These are phyloP conservation scores for Rousettus madagascariensis DNA, from an alignment of 2,797 vertebrate genomes.

Conservation along the genomic window DNA sequence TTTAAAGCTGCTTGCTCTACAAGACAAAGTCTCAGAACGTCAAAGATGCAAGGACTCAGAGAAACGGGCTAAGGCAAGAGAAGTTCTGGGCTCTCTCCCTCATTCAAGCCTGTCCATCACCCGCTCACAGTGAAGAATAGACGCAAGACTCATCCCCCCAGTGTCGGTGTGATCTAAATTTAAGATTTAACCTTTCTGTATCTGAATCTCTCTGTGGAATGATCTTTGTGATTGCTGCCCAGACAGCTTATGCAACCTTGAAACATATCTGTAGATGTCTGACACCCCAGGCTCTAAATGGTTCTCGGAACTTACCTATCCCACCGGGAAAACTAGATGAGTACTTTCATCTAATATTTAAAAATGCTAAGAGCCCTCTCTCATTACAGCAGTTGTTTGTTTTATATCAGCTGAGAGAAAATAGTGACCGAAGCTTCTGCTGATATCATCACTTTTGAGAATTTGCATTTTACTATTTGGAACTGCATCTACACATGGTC, in stretches of 20 bases:
- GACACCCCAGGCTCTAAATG: not conserved
- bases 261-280: not conserved
- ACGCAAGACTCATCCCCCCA: not conserved
- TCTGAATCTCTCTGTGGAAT: not conserved
- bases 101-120: not conserved
- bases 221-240: not conserved
- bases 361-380: not conserved
- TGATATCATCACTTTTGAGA: not conserved
- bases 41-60: not conserved
- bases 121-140: not conserved
- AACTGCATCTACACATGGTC: not conserved
- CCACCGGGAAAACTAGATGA: not conserved
- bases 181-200: not conserved
- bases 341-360: not conserved
- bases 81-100: not conserved
- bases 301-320: not conserved
- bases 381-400: not conserved
- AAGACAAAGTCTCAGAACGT: not conserved
- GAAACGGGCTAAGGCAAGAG: not conserved
- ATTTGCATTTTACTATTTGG: not conserved
- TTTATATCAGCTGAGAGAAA: not conserved
- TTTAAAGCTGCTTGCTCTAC: not conserved
- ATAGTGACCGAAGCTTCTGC: not conserved
- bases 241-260: not conserved
- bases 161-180: not conserved